Evolutionary conservation across 1,140 invertebrate genomes (phyloP), one percentile per base, ranked within the genome.

Genomic region (Venustaconcha ellipsiformis): DNA sequence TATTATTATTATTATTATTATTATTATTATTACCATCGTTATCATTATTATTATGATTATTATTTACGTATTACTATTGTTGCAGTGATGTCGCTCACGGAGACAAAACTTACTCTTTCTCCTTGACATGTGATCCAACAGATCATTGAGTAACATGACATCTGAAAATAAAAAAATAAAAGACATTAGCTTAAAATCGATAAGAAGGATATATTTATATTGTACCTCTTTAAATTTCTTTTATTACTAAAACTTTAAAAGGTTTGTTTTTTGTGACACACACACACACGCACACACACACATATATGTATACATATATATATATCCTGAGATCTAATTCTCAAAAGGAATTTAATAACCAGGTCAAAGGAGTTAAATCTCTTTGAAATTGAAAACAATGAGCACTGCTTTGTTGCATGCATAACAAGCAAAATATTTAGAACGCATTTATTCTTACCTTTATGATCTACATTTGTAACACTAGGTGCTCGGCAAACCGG

Each of bases 61-160:
- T 30, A 30, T 30, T 30, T 23, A 23, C 23, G 23, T 30, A 30
- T 30, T 30, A 4, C 26, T 30, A 30, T 30, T 30, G 2, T 30
- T 30, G 26, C 26, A 4, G 26, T 30, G 26, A 2, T 4, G 2
- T 30, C 26, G 26, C 4, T 30, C 26, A 30, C 26, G 26, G 26
- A 30, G 26, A 67, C 71, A 57, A 57, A 77, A 60, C 18, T 23
- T 70, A 62, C 75, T 71, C 59, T 59, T 66, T n/a, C 69, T 48
- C 57, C 75, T 64, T 48, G 75, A 77, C 15, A 77, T 97, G 92
- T 98, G 96, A 89, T 98, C 97, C 81, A 99, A 96, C 80, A 99
- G 97, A 89, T 99, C 96, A 90, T 97, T 98, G 81, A 99, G 91
- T 76, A 98, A 96, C 96, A 98, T 97, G 67, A 99, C 96, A 93